These are phyloP conservation scores for Euwallacea similis DNA, from an alignment of 1,140 invertebrate genomes.

Conservation along the genomic window DNA sequence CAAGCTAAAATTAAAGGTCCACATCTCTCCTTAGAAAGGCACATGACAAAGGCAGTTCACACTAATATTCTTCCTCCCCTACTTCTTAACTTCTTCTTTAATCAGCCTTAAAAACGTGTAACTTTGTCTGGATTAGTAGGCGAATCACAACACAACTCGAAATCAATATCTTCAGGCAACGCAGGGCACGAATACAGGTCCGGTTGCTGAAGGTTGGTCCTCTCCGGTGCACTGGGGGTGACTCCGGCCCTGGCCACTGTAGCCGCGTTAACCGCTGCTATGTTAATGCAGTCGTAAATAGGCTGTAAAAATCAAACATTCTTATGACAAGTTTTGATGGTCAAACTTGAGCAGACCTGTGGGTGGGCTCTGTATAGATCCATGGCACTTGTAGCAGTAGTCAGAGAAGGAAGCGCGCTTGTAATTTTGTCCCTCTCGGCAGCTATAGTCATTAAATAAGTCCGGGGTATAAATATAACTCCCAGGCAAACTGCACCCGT, in stretches of 20 bases:
- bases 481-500: constrained; percentile 60
- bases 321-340: not conserved
- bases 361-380: constrained; percentile 50
- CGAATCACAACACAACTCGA: constrained; percentile 43
- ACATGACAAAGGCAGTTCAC: too few species aligned
- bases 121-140: constrained; percentile 48
- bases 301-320: constrained; percentile 43
- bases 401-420: constrained; percentile 56
- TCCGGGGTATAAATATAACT: constrained; percentile 63
- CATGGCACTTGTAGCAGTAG: constrained; percentile 45
- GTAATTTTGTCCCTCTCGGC: constrained; percentile 58
- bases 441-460: constrained; percentile 62
- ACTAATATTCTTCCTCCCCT: too few species aligned
- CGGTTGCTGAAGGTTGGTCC: constrained; percentile 38
- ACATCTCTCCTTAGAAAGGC: too few species aligned
- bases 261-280: constrained; percentile 49
- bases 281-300: constrained; percentile 52
- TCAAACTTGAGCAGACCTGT: constrained; percentile 27
- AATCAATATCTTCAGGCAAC: constrained; percentile 45
- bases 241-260: constrained; percentile 42
- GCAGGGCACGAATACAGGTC: constrained; percentile 45
- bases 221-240: constrained; percentile 8
- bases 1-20: too few species aligned
- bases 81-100: too few species aligned
- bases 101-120: constrained; percentile 46